Conservation (phyloP, 2,888 invertebrate genomes). For the Endomychus coccineus region DNA sequence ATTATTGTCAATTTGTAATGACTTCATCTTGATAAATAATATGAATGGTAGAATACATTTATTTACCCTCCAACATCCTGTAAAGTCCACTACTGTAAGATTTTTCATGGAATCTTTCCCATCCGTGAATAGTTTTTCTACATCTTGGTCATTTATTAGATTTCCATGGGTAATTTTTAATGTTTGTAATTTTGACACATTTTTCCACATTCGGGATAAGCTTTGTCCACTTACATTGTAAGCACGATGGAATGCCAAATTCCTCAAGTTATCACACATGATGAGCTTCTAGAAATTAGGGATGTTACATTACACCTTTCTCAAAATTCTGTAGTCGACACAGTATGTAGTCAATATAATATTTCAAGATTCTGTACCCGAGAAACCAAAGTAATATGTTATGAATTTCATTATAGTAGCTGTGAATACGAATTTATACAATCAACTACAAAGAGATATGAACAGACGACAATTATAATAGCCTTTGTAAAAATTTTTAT, state of each 20-base stretch:
- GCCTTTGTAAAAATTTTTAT: too few relatives aligned
- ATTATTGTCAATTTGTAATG: too few relatives aligned
- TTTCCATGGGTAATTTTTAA: conserved; percentile 11
- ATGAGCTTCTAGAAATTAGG: conserved; percentile 6
- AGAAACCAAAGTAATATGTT: too few relatives aligned
- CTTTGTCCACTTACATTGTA: conserved; percentile 12
- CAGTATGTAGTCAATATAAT: too few relatives aligned
- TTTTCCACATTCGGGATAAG: conserved; percentile 10
- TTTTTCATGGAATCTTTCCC: conserved; percentile 4
- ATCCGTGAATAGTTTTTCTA: conserved; percentile 2
- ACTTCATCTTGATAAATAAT: too few relatives aligned
- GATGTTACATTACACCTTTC: neutral
- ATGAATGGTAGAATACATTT: too few relatives aligned
- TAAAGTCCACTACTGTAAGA: conserved; percentile 11
- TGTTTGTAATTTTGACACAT: conserved; percentile 8
- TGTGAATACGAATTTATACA: too few relatives aligned
- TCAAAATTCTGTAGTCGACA: too few relatives aligned
- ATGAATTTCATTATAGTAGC: too few relatives aligned
- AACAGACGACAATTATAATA: too few relatives aligned
- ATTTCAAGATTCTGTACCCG: too few relatives aligned
- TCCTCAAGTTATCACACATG: conserved; percentile 3
- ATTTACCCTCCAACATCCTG: conserved; percentile 14
- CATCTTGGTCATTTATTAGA: conserved; percentile 10
- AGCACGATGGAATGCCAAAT: conserved; percentile 11
- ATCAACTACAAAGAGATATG: too few relatives aligned